Evolutionary conservation across 1,140 invertebrate genomes (phyloP), one percentile per base, ranked within the genome.

Genomic region (Aricia agestis): DNA sequence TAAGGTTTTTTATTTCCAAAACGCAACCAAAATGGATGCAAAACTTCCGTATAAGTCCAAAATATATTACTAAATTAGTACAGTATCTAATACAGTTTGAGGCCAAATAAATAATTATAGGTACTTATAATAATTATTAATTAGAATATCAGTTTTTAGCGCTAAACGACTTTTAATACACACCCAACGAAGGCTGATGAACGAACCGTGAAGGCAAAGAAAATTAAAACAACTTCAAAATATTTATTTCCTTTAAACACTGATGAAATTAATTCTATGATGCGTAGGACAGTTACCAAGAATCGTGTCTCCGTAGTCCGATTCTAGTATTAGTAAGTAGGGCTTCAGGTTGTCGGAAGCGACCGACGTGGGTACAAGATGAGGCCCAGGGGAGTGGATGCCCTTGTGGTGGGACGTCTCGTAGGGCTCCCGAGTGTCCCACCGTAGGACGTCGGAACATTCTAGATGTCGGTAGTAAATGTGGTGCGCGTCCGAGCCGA

Each of bases 221-320:
- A 52, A 52, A 52, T 52, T 52, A 52, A 52, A 9, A 52, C 11
- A 52, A 52, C 45, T 4, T 15, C 9, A 52, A 36, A 36, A 36
- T 9, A 36, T 36, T 36, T 36, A 36, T 36, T 36, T 9, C 36
- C 9, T 52, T 52, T 52, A 52, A 52, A 52, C 45, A 36, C 72
- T 73, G 68, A 81, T 76, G 67, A 81, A 84, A 57, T 77, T 80
- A 13, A 86, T 81, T 76, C 80, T 82, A 74, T 86, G 84, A 71
- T 83, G 84, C 0, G 80, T 80, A 31, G 82, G 73, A 15, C 67
- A 18, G 57, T 76, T 75, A 11, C 71, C 72, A 19, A 74, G 68
- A n/a, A 82, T 67, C 5, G 80, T 76, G 19, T 84, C 82, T 6
- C 68, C 68, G n/a, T 84, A 85, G 67, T 86, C 82, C 7, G 83